Percentiles rank a stretch among this genome's conserved stretches.
These are phyloP conservation scores for Trichogramma pretiosum DNA, from an alignment of 1,140 invertebrate species.

Conservation along the genomic window DNA sequence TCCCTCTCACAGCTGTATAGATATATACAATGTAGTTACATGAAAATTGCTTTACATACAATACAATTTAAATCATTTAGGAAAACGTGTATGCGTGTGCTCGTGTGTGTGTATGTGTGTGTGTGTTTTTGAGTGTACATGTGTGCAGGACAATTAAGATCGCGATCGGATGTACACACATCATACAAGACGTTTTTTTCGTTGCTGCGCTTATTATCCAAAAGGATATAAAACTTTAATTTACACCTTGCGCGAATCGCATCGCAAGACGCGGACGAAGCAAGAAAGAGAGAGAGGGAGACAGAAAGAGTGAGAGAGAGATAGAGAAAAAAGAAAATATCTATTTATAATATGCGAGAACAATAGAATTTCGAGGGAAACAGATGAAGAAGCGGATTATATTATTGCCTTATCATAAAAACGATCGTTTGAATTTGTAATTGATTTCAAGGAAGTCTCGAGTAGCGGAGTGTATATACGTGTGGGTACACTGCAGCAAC, in stretches of 20 bases:
- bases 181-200: constrained; percentile 1
- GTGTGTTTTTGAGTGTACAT: background rate
- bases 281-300: no score
- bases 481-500: constrained; percentile 1
- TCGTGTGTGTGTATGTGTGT: constrained; percentile 1
- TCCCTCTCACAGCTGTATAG: no score
- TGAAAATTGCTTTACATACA: constrained; percentile 10
- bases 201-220: background rate
- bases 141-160: constrained; percentile 6
- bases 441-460: constrained; percentile 18
- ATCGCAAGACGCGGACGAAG: no score
- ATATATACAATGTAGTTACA: no score
- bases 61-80: constrained; percentile 13
- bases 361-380: constrained; percentile 18
- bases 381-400: constrained; percentile 16
- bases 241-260: constrained; percentile 8
- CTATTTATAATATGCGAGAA: no score
- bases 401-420: constrained; percentile 18
- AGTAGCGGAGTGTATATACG: background rate
- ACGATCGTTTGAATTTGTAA: constrained; percentile 18
- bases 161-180: constrained; percentile 14
- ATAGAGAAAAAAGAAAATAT: no score
- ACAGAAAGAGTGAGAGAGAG: no score
- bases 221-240: constrained; percentile 19
- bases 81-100: background rate